A percentile compares a stretch with the other conserved stretches of the same genome.
Conservation (phyloP, 1,140 invertebrate species). For the Ylistrum balloti region DNA sequence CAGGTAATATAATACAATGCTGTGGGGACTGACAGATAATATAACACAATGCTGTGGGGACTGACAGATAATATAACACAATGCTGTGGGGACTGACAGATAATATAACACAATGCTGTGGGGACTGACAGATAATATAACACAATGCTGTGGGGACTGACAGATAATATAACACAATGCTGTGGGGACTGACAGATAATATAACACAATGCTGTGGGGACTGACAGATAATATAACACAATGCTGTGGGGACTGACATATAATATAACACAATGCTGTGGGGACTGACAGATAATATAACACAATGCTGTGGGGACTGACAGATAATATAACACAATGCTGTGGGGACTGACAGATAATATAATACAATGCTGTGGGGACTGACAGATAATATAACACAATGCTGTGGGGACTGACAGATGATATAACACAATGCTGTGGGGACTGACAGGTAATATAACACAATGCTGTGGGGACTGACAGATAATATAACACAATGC, state of each 20-base stretch:
- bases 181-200: neutral
- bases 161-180: too few species aligned
- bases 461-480: neutral
- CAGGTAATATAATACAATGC: too few species aligned
- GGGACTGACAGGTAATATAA: neutral
- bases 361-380: too few species aligned
- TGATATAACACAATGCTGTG: constrained; percentile 56
- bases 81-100: constrained; percentile 82
- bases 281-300: neutral
- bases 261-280: constrained; percentile 55
- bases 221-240: constrained; percentile 77
- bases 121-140: neutral
- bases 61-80: constrained; percentile 77
- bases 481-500: too few species aligned
- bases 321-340: too few species aligned
- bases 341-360: neutral
- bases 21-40: neutral
- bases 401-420: constrained; percentile 82
- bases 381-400: constrained; percentile 77
- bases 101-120: constrained; percentile 55
- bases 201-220: too few species aligned
- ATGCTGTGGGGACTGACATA: constrained; percentile 82
- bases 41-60: too few species aligned
- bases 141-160: neutral
- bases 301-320: neutral